Evolutionary conservation across 2,888 invertebrate genomes (phyloP), one percentile per base, ranked within the genome.

Genomic region (Leptinotarsa rubiginosa): DNA sequence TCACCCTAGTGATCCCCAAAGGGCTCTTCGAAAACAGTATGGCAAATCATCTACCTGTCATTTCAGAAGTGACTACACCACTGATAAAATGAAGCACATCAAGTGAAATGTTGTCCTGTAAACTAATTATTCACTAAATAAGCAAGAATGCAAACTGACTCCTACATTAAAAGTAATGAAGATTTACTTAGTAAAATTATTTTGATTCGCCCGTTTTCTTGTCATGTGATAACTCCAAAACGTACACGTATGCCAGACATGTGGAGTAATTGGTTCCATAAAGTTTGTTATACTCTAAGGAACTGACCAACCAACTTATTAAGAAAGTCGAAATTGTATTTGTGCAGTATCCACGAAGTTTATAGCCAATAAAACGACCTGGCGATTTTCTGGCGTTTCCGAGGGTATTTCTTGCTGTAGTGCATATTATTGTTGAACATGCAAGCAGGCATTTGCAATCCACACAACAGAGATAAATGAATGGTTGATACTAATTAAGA

Each of bases 401-500:
- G 66, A 70, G 47, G 47, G 41, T 65, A 66, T 69, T 70, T 67
- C 70, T 74, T 70, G 69, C 41, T 41, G 2, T 68, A 65, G 64
- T 62, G 5, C 5, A 41, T 25, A 74, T 47, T 74, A 70, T n/a
- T 67, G 70, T 70, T 70, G 62, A 74, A 70, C 74, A 74, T 70
- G 74, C 74, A 52, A 70, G 65, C 47, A 50, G 62, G 67, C 70
- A 70, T 74, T 74, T 64, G 62, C 47, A 70, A 59, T n/a, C 47
- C 18, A 41, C 47, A 41, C 13, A 73, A 69, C 22, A 47, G 50
- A 47, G 49, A 20, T 65, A 74, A 74, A 74, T 74, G 67, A 74
- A 70, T 67, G 66, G 54, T 65, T 50, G 56, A 74, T 67, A 70
- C 62, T 70, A 74, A 74, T 74, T 70, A 74, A 74, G 74, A 74